phyloP scores from a whole-genome alignment of 2,113 vertebrate genomes.

The Peromyscus leucopus region DNA sequence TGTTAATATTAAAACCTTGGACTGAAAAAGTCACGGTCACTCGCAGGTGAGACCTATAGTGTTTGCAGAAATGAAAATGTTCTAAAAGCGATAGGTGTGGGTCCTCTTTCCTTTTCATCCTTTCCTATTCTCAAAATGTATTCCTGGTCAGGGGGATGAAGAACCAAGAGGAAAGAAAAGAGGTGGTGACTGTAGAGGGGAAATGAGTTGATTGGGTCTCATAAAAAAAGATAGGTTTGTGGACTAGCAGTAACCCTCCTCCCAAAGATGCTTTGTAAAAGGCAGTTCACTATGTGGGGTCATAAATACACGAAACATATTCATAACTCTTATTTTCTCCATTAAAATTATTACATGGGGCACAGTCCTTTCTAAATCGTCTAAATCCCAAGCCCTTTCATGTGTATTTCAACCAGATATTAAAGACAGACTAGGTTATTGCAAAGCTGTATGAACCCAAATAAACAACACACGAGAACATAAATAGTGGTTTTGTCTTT shows the following conservation, averaged over 20 bases:
- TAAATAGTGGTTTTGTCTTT: slow-evolving; percentile 54
- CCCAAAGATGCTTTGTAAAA: background rate
- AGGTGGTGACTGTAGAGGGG: background rate
- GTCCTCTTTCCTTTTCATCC: background rate
- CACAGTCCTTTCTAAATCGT: slow-evolving; percentile 32
- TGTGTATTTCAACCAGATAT: slow-evolving; percentile 13
- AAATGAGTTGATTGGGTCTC: slow-evolving; percentile 18
- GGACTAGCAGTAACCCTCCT: background rate
- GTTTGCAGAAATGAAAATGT: background rate
- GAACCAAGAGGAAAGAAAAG: background rate
- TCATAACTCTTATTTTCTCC: background rate
- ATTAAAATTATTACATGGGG: slow-evolving; percentile 25
- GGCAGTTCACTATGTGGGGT: background rate
- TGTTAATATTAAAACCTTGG: background rate
- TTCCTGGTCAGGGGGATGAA: background rate
- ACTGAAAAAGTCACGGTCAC: slow-evolving; percentile 7
- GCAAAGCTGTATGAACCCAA: slow-evolving; percentile 17
- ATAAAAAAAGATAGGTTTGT: background rate
- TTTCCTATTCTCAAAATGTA: background rate
- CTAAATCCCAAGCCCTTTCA: slow-evolving; percentile 17
- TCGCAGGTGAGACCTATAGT: background rate
- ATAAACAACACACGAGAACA: background rate
- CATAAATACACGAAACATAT: slow-evolving; percentile 22
- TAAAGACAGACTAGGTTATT: slow-evolving; percentile 25
- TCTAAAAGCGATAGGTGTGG: background rate